Evolutionary conservation across 2,113 vertebrate species (phyloP).

Genomic region (Stegostoma tigrinum): DNA sequence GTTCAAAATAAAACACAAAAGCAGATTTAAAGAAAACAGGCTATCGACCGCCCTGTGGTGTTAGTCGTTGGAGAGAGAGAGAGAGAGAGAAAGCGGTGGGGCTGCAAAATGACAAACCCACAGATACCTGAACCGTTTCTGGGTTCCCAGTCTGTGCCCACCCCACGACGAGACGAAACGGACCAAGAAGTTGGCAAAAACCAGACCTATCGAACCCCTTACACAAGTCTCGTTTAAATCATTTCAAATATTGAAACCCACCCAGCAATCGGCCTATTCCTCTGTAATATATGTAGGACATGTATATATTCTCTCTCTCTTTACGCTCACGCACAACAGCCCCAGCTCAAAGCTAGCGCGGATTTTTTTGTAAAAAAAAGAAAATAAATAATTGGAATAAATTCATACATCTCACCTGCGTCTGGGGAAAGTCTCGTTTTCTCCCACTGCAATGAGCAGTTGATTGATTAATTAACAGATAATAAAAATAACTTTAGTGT

Average conservation of each 20-base stretch:
- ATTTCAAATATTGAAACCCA: neutral
- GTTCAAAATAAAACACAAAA: neutral
- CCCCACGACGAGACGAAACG: neutral
- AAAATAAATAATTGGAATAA: neutral
- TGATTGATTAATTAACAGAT: neutral
- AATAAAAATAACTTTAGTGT: neutral
- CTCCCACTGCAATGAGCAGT: neutral
- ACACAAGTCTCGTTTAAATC: neutral
- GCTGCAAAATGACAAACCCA: neutral
- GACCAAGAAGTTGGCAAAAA: neutral
- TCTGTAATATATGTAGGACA: neutral
- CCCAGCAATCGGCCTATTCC: too few species aligned
- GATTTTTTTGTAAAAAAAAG: neutral
- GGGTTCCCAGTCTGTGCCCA: neutral
- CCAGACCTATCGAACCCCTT: neutral
- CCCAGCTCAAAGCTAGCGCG: neutral
- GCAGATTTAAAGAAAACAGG: neutral
- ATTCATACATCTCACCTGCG: slow-evolving; percentile 28
- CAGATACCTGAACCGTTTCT: neutral
- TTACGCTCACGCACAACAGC: neutral
- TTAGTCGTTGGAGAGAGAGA: neutral
- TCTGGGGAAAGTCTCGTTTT: neutral
- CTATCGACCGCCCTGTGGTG: too few species aligned
- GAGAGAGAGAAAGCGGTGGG: too few species aligned
- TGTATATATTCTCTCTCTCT: neutral